A percentile compares a stretch with the other conserved stretches of the same genome.
These are phyloP conservation scores for Carcinoscorpius rotundicauda DNA, from an alignment of 1,140 invertebrate species.

Conservation along the genomic window DNA sequence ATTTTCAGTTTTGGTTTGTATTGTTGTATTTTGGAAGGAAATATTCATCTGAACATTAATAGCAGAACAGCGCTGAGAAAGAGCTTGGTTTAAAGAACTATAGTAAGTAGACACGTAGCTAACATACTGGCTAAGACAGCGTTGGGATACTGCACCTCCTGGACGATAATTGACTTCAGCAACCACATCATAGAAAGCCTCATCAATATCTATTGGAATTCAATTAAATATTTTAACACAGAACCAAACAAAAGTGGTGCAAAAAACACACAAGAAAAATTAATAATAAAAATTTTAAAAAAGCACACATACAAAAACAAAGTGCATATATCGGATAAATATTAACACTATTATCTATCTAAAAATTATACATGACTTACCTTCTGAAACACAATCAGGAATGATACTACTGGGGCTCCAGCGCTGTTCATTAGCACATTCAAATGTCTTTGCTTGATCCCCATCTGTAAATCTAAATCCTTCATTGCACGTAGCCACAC, in stretches of 20 bases:
- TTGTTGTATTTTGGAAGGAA: constrained; percentile 66
- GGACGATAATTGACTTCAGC: constrained; percentile 75
- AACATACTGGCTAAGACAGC: constrained; percentile 75
- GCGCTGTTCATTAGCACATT: constrained; percentile 52
- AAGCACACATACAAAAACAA: not conserved
- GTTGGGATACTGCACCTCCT: constrained; percentile 70
- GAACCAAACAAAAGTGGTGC: too few relatives aligned
- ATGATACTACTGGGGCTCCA: constrained; percentile 77
- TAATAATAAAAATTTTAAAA: not conserved
- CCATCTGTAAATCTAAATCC: constrained; percentile 79
- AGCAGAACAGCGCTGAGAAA: constrained; percentile 82
- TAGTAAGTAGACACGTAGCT: constrained; percentile 72
- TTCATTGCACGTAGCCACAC: constrained; percentile 76
- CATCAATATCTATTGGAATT: constrained; percentile 55
- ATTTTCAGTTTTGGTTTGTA: constrained; percentile 31
- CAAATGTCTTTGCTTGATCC: constrained; percentile 68
- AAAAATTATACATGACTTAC: constrained; percentile 1
- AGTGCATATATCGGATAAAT: not conserved
- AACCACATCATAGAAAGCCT: constrained; percentile 82
- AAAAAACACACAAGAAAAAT: not conserved
- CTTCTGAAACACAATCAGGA: constrained; percentile 82
- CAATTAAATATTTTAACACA: too few relatives aligned
- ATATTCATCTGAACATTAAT: constrained; percentile 92
- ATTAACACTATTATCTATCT: not conserved
- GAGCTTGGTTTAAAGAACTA: constrained; percentile 56